Base-by-base conservation (phyloP, 2,888 invertebrate species). In the Eupithecia exiguata region DNA sequence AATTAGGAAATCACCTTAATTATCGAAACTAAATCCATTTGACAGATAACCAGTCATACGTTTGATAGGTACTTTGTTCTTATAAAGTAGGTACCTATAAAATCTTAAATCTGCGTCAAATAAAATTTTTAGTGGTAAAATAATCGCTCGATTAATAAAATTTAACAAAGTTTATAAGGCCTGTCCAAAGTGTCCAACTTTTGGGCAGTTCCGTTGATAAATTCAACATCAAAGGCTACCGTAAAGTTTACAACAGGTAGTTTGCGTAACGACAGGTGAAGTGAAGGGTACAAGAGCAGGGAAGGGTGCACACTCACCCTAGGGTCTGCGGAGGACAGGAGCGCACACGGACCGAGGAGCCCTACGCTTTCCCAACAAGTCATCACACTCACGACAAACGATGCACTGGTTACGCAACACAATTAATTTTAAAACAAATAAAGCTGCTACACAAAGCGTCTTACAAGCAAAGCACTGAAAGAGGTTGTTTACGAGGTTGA, bases 331-430 rank as follows among this genome's bases (percentile, higher is more conserved):
- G 94, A 92, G 77, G 94, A 88, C 72, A 95, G 94, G 72, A 94
- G 91, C 84, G 95, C 94, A 86, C 95, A 94, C 78, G 95, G 95
- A 80, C 94, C 94, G 86, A 94, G 90, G 77, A 94, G 90, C 83
- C 94, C 94, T 88, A 94, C 94, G 79, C 91, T 94, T 81, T 95
- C 94, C 95, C 95, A 95, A 89, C 95, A 95, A 89, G 95, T 94
- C 95, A 95, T 95, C 83, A 78, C 85, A 86, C 86, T 81, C 84
- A 84, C 87, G 82, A 79, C 80, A 75, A 81, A 73, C 70, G 87
- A 89, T 91, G 90, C 92, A 90, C 90, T 87, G 87, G 80, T 93
- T 93, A 92, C 92, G 90, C 92, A 93, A 93, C 86, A 86, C 84
- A 84, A 86, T 82, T 82, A 68, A 71, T 72, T 75, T 74, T 78